Conservation (phyloP, 2,888 invertebrate species). For the Oithona nana region DNA sequence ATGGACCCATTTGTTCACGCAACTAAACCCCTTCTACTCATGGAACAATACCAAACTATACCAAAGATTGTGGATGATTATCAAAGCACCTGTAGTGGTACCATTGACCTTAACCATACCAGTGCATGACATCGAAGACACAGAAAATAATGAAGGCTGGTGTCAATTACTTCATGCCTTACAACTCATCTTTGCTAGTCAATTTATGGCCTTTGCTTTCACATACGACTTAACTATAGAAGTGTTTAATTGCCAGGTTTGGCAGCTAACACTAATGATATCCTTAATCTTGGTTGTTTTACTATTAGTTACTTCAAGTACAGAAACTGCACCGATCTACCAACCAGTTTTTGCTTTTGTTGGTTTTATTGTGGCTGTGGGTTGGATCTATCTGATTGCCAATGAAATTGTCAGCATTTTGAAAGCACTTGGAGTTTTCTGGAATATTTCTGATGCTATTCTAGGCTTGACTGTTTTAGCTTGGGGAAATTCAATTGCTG, state of each 20-base stretch:
- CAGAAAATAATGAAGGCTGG: slow-evolving; percentile 37
- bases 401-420: slow-evolving; percentile 39
- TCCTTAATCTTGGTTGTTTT: slow-evolving; percentile 24
- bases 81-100: slow-evolving; percentile 34
- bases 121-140: slow-evolving; percentile 33
- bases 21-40: neutral
- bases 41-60: neutral
- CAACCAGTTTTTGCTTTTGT: slow-evolving; percentile 34
- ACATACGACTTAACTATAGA: slow-evolving; percentile 19
- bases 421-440: slow-evolving; percentile 38
- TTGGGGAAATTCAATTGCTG: slow-evolving; percentile 44
- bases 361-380: slow-evolving; percentile 37
- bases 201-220: slow-evolving; percentile 28
- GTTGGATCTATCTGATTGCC: slow-evolving; percentile 40
- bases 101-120: slow-evolving; percentile 37
- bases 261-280: slow-evolving; percentile 22
- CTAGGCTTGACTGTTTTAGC: slow-evolving; percentile 43
- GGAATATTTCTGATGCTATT: slow-evolving; percentile 37
- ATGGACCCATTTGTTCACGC: neutral
- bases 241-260: slow-evolving; percentile 19
- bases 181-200: slow-evolving; percentile 34
- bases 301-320: slow-evolving; percentile 26
- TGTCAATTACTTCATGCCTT: slow-evolving; percentile 36
- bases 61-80: slow-evolving; percentile 11
- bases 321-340: slow-evolving; percentile 26